Conservation (phyloP, 1,140 invertebrate genomes). For the Goniozus legneri region DNA sequence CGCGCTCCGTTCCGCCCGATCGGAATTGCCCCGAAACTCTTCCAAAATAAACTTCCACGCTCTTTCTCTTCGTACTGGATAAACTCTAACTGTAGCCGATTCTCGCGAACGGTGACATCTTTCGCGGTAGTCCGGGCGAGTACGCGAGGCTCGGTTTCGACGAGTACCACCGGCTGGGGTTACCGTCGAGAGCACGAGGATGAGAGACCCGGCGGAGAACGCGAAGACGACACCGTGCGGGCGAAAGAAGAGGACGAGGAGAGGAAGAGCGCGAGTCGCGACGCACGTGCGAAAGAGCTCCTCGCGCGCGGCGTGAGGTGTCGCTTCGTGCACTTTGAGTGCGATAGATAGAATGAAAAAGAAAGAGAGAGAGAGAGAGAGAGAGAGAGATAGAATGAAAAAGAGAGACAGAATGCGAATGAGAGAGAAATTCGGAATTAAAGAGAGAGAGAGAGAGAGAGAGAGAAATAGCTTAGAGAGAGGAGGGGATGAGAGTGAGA, state of each 20-base stretch:
- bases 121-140: too few species aligned
- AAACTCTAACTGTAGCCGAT: too few species aligned
- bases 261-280: constrained; percentile 15
- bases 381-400: background rate
- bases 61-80: too few species aligned
- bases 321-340: constrained; percentile 16
- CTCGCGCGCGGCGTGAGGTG: constrained; percentile 18
- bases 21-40: too few species aligned
- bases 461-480: background rate
- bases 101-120: too few species aligned
- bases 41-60: too few species aligned
- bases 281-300: constrained; percentile 9
- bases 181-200: background rate
- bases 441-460: background rate
- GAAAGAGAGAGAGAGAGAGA: background rate
- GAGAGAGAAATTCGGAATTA: too few species aligned
- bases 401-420: background rate
- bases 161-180: too few species aligned
- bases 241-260: constrained; percentile 6
- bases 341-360: background rate
- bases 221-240: constrained; percentile 11
- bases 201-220: background rate
- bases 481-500: background rate
- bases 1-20: too few species aligned
- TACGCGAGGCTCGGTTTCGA: too few species aligned